These are phyloP conservation scores for Baryphthengus martii DNA, from an alignment of 2,113 vertebrate species.

Conservation along the genomic window DNA sequence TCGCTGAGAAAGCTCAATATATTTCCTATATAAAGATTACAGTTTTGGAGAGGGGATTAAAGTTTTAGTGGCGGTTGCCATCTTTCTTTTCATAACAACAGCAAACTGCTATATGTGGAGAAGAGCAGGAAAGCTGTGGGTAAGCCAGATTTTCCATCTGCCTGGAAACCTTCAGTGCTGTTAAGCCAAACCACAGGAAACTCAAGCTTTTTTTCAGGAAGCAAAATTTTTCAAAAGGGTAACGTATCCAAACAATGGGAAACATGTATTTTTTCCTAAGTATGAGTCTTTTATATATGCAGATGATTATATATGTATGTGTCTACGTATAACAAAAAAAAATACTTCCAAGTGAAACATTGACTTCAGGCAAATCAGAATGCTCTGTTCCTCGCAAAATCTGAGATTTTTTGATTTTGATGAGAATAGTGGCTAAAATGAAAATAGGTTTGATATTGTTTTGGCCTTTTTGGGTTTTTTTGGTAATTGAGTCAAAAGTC, in stretches of 20 bases:
- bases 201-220: background rate
- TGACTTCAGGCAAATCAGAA: background rate
- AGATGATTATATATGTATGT: background rate
- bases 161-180: background rate
- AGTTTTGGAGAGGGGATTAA: background rate
- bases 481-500: background rate
- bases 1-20: slow-evolving; percentile 14
- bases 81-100: background rate
- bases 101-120: background rate
- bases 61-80: background rate
- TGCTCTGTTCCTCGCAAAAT: background rate
- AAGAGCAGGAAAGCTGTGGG: background rate
- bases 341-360: background rate
- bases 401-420: background rate
- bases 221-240: background rate
- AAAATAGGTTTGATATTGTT: background rate
- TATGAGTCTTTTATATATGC: background rate
- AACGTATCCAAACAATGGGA: background rate
- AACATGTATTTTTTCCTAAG: background rate
- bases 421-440: background rate
- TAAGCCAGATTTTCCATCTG: slow-evolving; percentile 1
- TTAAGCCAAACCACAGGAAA: slow-evolving; percentile 2
- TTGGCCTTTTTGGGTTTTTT: background rate
- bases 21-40: background rate
- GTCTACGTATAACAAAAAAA: background rate